Evolutionary conservation across 2,888 invertebrate species (phyloP).

Genomic region (Gastrophysa polygoni): DNA sequence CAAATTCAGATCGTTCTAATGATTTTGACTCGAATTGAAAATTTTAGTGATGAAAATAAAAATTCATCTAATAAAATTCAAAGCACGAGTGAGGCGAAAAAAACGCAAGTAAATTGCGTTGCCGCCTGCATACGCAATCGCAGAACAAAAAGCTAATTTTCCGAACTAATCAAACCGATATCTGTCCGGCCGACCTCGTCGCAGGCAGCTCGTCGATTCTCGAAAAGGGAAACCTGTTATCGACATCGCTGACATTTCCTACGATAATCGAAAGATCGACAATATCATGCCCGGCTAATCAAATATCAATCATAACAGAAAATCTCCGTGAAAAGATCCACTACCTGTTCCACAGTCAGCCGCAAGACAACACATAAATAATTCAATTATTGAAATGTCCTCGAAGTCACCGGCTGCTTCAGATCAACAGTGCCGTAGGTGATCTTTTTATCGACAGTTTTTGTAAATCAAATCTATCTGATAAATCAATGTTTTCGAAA

Average conservation of each 20-base stretch:
- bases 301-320: slow-evolving; percentile 52
- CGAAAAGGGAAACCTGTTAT: slow-evolving; percentile 11
- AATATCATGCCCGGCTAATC: slow-evolving; percentile 45
- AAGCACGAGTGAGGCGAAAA: too few species aligned
- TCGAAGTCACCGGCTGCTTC: too few species aligned
- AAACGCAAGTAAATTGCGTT: too few species aligned
- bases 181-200: not conserved
- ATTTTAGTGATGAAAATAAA: too few species aligned
- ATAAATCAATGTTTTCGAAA: too few species aligned
- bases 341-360: slow-evolving; percentile 34
- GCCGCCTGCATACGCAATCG: not conserved
- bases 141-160: not conserved
- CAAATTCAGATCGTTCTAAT: too few species aligned
- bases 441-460: too few species aligned
- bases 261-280: slow-evolving; percentile 10
- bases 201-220: not conserved
- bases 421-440: too few species aligned
- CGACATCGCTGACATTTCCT: slow-evolving; percentile 12
- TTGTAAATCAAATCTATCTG: too few species aligned
- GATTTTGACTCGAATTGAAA: too few species aligned
- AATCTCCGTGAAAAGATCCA: slow-evolving; percentile 36
- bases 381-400: slow-evolving; percentile 57
- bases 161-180: not conserved
- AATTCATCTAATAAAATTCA: too few species aligned
- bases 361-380: slow-evolving; percentile 50